Evolutionary conservation across 2,888 invertebrate species (phyloP).

Genomic region (Anagyrus pseudococci): DNA sequence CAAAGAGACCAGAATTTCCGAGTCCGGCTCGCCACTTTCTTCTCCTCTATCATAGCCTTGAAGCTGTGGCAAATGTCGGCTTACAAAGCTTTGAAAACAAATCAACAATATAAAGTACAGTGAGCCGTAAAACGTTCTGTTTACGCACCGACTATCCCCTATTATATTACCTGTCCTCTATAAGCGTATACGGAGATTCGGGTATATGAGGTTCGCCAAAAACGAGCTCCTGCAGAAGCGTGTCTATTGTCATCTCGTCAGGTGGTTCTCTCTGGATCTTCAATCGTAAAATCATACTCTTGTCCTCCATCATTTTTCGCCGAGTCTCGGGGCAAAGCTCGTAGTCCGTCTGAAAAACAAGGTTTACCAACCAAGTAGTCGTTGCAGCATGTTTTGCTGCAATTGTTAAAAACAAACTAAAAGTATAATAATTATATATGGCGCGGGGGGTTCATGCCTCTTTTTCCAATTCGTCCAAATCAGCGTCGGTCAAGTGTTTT

Average conservation of each 20-base stretch:
- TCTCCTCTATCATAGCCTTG: not conserved
- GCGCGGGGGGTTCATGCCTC: constrained; percentile 15
- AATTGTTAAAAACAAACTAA: too few species aligned
- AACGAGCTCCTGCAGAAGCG: constrained; percentile 48
- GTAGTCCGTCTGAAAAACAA: constrained; percentile 8
- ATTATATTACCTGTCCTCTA: constrained; percentile 50
- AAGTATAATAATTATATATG: too few species aligned
- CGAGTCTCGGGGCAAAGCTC: constrained; percentile 10
- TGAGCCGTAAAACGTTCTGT: not conserved
- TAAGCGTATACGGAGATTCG: constrained; percentile 39
- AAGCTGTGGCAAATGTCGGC: constrained; percentile 16
- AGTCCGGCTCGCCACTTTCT: not conserved
- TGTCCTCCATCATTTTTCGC: constrained; percentile 38
- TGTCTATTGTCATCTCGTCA: constrained; percentile 53
- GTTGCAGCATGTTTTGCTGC: too few species aligned
- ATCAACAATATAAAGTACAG: constrained; percentile 34
- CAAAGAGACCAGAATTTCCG: constrained; percentile 25
- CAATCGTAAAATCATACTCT: constrained; percentile 54
- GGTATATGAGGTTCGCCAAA: constrained; percentile 50
- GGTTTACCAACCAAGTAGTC: too few species aligned
- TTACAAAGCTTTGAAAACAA: constrained; percentile 21
- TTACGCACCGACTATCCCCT: too few species aligned
- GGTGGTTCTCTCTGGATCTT: constrained; percentile 45
- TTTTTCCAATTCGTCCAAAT: constrained; percentile 41
- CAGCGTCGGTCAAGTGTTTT: constrained; percentile 50